Evolutionary conservation across 2,113 vertebrate species (phyloP).

Genomic region (Pogonocichla stellata): DNA sequence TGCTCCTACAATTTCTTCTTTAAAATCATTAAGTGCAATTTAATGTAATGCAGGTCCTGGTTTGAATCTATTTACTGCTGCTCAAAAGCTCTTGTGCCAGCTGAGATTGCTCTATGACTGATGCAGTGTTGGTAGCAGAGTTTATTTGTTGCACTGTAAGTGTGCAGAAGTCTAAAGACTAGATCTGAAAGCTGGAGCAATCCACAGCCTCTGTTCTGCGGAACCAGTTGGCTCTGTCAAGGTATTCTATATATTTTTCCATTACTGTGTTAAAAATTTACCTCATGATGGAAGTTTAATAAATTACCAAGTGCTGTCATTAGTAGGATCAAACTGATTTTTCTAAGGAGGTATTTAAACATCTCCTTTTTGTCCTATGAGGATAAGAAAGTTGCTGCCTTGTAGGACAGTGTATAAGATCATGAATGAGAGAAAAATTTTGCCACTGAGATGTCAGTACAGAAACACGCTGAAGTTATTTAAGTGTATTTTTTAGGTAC

Average conservation of each 20-base stretch:
- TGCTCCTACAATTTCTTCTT: background rate
- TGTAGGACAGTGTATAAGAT: background rate
- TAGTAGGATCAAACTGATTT: background rate
- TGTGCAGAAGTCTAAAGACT: background rate
- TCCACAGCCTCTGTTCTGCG: background rate
- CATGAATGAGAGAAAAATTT: background rate
- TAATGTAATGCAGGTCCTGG: background rate
- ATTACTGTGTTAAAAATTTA: background rate
- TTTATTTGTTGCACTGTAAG: background rate
- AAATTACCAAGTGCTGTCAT: background rate
- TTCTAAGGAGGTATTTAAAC: background rate
- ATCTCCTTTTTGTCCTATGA: background rate
- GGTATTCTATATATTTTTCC: background rate
- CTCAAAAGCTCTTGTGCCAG: background rate
- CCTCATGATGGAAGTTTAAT: background rate
- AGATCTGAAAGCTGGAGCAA: background rate
- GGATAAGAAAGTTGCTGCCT: background rate
- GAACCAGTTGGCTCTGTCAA: background rate
- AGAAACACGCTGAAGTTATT: background rate
- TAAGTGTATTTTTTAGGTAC: background rate
- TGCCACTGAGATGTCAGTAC: background rate
- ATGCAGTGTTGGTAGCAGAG: fast-evolving
- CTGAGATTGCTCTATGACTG: background rate
- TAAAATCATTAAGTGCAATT: background rate
- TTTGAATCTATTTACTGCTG: background rate